Evolutionary conservation across 2,888 invertebrate genomes (phyloP), one percentile per base, ranked within the genome.

Genomic region (Ditula angustiorana): DNA sequence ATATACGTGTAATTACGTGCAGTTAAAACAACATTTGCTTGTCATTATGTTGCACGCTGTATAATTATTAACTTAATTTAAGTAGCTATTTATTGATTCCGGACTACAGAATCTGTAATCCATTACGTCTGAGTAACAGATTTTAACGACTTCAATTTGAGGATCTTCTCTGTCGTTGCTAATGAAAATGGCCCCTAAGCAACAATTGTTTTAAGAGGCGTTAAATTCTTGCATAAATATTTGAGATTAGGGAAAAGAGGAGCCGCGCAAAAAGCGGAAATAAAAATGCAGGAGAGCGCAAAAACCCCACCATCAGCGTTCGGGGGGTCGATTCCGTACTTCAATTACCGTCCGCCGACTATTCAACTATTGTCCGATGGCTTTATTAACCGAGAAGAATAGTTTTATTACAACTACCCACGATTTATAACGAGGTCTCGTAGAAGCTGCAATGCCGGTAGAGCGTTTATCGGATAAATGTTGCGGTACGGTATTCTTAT

Each of bases 231-330:
- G 60, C 65, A 65, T 60, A 30, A 41, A 56, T 23, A 61, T 55
- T 61, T 61, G 55, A 61, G 55, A 55, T 65, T 50, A 61, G 60
- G 21, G 37, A 56, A 61, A 50, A 50, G 19, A 13, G 47, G 26
- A 44, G 33, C 24, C 58, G 50, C 52, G 44, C 52, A 58, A 53
- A 53, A 13, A 57, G 70, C 68, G 68, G 67, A 67, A 66, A 56
- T 47, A 57, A 49, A 81, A 77, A 65, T 77, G 79, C 81, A 75
- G 52, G 61, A 56, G 65, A 60, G 75, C 71, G 69, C 67, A 77
- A 79, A 82, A 75, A 76, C 66, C 71, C 67, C 66, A 44, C 50
- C 62, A 74, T 80, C 80, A 76, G 77, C 81, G 74, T 71, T 74
- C 69, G 61, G 60, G 56, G 70, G 69, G 69, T 71, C 73, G 66